These are phyloP conservation scores for Anoncus sp. DNA, from an alignment of 2,888 invertebrate species.

Conservation along the genomic window DNA sequence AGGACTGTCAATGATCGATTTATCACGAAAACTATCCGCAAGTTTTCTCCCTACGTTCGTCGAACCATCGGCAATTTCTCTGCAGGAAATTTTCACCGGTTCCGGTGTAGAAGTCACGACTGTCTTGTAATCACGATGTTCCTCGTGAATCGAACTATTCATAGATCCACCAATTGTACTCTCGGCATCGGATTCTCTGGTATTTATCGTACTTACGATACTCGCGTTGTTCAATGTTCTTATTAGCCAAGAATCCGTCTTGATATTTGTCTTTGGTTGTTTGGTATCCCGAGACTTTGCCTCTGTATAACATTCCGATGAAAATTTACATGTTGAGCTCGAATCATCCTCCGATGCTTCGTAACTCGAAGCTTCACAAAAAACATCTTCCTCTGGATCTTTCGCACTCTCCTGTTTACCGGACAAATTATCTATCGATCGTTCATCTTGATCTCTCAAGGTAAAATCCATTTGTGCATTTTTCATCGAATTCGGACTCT, in stretches of 20 bases:
- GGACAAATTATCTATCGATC: slow-evolving; percentile 1
- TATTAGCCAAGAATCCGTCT: slow-evolving; percentile 79
- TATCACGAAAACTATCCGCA: slow-evolving; percentile 20
- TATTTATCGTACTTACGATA: slow-evolving; percentile 58
- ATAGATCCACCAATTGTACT: slow-evolving; percentile 59
- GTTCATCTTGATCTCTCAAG: slow-evolving; percentile 2
- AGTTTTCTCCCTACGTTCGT: slow-evolving; percentile 1
- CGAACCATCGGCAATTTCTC: background rate
- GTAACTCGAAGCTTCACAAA: slow-evolving; percentile 68
- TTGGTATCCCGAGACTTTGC: slow-evolving; percentile 59
- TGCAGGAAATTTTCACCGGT: slow-evolving; percentile 13
- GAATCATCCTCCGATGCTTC: slow-evolving; percentile 77
- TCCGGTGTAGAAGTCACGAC: slow-evolving; percentile 59
- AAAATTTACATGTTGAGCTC: slow-evolving; percentile 66
- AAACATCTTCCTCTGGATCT: slow-evolving; percentile 11
- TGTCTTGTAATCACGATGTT: slow-evolving; percentile 57
- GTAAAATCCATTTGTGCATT: background rate
- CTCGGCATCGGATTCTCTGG: slow-evolving; percentile 58
- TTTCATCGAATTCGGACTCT: slow-evolving; percentile 11
- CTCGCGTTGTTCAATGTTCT: slow-evolving; percentile 76
- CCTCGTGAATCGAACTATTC: slow-evolving; percentile 69
- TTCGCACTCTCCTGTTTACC: background rate
- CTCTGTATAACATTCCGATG: slow-evolving; percentile 59
- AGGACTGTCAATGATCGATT: background rate
- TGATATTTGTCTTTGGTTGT: slow-evolving; percentile 73